phyloP scores from a whole-genome alignment of 2,113 vertebrate species.

The Neolamprologus devosi region DNA sequence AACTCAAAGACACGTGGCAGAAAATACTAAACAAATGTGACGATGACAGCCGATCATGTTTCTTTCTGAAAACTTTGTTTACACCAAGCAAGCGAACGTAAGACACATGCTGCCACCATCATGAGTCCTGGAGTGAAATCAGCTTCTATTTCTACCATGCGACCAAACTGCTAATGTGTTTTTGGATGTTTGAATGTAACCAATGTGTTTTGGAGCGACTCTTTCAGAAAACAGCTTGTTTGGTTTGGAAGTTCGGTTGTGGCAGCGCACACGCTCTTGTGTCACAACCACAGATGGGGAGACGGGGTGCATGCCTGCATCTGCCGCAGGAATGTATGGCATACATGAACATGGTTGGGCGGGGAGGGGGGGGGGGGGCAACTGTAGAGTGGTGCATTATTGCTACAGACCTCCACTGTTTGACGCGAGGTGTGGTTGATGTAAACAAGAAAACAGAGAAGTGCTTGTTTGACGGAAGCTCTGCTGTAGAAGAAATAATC shows the following conservation, averaged over 20 bases:
- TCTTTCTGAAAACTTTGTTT: neutral
- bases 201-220: neutral
- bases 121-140: neutral
- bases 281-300: constrained; percentile 1
- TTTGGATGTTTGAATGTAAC: neutral
- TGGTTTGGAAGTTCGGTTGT: neutral
- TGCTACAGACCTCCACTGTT: neutral
- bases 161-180: constrained; percentile 3
- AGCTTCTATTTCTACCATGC: neutral
- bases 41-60: neutral
- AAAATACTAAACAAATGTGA: neutral
- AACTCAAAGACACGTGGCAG: neutral
- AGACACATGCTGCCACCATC: neutral
- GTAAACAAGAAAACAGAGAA: neutral
- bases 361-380: neutral
- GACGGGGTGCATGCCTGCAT: neutral
- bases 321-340: constrained; percentile 3
- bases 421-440: neutral
- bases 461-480: neutral
- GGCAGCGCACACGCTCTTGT: neutral
- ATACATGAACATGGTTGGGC: neutral
- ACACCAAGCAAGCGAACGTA: neutral
- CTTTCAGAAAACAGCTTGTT: neutral
- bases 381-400: neutral
- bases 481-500: neutral